Evolutionary conservation across 2,113 vertebrate species (phyloP).

Genomic region (Rhea americana): DNA sequence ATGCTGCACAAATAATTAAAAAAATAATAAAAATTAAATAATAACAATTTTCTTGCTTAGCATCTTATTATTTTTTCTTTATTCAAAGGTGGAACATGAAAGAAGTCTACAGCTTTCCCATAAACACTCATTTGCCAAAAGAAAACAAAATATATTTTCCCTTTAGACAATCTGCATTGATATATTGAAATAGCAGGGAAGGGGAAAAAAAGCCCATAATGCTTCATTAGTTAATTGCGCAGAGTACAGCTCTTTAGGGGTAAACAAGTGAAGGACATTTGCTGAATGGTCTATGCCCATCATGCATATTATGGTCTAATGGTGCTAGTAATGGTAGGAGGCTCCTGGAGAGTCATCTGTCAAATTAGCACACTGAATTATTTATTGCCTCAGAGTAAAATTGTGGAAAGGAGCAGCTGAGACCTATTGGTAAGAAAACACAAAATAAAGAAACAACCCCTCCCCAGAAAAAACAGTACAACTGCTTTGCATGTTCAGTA

Average conservation of each 20-base stretch:
- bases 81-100: neutral
- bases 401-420: slow-evolving; percentile 82
- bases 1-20: neutral
- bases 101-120: neutral
- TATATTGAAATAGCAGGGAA: slow-evolving; percentile 79
- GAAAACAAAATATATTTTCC: slow-evolving; percentile 70
- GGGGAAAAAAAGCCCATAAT: slow-evolving; percentile 70
- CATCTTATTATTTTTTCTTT: neutral
- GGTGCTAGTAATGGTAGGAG: slow-evolving; percentile 83
- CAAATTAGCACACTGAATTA: slow-evolving; percentile 89
- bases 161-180: slow-evolving; percentile 73
- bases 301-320: slow-evolving; percentile 84
- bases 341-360: slow-evolving; percentile 86
- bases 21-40: neutral
- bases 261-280: slow-evolving; percentile 86
- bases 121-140: slow-evolving; percentile 68
- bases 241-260: slow-evolving; percentile 82
- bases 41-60: neutral
- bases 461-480: slow-evolving; percentile 16
- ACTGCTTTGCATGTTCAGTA: slow-evolving; percentile 21
- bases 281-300: slow-evolving; percentile 82
- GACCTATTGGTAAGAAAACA: slow-evolving; percentile 74
- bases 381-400: slow-evolving; percentile 84
- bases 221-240: slow-evolving; percentile 88
- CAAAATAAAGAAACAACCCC: slow-evolving; percentile 28